These are phyloP conservation scores for Petrocephalus schoutedeni DNA, from an alignment of 2,797 vertebrate species.

Conservation along the genomic window DNA sequence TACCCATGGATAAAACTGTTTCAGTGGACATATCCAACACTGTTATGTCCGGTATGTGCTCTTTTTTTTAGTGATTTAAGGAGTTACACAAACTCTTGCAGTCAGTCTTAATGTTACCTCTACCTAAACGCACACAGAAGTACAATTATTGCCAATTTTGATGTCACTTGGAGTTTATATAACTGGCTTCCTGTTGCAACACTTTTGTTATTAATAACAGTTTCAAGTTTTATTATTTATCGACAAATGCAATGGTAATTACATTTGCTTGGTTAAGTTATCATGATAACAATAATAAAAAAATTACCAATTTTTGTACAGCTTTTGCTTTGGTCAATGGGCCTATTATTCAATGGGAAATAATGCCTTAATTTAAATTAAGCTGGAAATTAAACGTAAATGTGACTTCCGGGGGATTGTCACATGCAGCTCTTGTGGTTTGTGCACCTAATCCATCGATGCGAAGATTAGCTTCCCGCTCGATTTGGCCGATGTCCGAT, in stretches of 20 bases:
- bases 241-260: not conserved
- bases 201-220: not conserved
- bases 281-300: not conserved
- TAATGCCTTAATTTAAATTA: not conserved
- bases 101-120: not conserved
- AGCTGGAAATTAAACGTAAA: not conserved
- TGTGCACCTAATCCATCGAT: not conserved
- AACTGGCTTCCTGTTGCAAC: not conserved
- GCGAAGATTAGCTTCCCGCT: not conserved
- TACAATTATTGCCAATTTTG: not conserved
- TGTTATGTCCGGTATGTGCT: not conserved
- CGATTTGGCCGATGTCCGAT: not conserved
- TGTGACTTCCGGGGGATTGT: not conserved
- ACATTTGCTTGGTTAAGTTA: not conserved
- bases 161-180: not conserved
- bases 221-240: not conserved
- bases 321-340: not conserved
- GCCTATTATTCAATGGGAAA: not conserved
- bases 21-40: not conserved
- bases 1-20: not conserved
- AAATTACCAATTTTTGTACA: not conserved
- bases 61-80: not conserved
- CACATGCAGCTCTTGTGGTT: not conserved
- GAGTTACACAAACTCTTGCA: not conserved
- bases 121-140: not conserved